Evolutionary conservation across 2,888 invertebrate genomes (phyloP), one percentile per base, ranked within the genome.

Genomic region (Mythimna albipuncta): DNA sequence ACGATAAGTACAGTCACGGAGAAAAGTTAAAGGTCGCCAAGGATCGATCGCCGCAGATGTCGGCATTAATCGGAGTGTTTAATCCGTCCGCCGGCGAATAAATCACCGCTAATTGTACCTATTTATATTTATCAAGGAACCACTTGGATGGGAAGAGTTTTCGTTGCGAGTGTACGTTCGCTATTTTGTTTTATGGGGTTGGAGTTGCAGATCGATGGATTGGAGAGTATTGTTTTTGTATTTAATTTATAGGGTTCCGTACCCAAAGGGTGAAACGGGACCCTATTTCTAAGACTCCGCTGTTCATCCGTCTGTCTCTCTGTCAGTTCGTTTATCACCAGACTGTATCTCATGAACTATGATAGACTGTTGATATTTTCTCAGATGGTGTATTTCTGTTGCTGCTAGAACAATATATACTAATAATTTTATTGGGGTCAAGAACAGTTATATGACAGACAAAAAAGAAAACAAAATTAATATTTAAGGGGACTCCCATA

Each of bases 21-120:
- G 93, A 88, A 90, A 92, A 94, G 93, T 92, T 90, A 94, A 94
- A 95, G 95, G 94, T 94, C 94, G 91, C 81, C 85, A 79, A 90
- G 89, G 94, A 94, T 94, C 93, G 95, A 94, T 94, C 90, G 94
- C 89, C 91, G 90, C 93, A 94, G 94, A 94, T 94, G 94, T 94
- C 93, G 91, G 90, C 91, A 94, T 94, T 94, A 95, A 95, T 95
- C 93, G 94, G 87, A 87, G 92, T 92, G 91, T 94, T 93, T 93
- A 94, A 94, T 93, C 94, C 93, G 90, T 89, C 92, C 90, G 90
- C 89, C 92, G 89, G 92, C 88, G 88, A 86, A 94, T 95, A 94
- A 94, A 95, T 95, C 94, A 94, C 86, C 89, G 89, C 89, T 94
- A 94, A 95, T 94, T 94, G 93, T 89, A 85, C 88, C 94, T 92